Evolutionary conservation across 2,797 vertebrate genomes (phyloP).

Genomic region (Tokudaia muenninki): DNA sequence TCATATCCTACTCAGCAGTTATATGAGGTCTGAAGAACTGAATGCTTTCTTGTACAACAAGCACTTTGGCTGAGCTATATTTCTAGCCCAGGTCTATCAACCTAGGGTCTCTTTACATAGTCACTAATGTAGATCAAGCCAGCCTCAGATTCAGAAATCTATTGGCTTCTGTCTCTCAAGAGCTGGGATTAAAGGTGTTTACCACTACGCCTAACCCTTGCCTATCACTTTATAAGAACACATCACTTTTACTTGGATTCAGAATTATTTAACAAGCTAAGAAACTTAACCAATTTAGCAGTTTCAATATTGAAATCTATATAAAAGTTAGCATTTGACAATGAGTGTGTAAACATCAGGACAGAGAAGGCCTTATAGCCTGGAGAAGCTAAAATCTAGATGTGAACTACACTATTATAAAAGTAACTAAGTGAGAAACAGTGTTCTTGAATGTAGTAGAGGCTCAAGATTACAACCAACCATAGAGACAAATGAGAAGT

Average conservation of each 20-base stretch:
- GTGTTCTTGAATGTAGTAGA: background rate
- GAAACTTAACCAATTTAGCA: background rate
- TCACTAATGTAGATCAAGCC: background rate
- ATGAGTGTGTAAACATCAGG: background rate
- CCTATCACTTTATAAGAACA: slow-evolving; percentile 32
- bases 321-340: background rate
- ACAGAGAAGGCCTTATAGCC: background rate
- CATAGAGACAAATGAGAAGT: background rate
- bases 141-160: background rate
- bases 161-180: background rate
- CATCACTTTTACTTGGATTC: slow-evolving; percentile 23
- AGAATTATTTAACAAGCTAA: slow-evolving; percentile 49
- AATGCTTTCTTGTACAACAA: background rate
- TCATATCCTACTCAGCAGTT: background rate
- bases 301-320: background rate
- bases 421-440: background rate
- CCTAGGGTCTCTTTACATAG: background rate
- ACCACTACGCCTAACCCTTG: background rate
- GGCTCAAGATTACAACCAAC: background rate
- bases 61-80: background rate
- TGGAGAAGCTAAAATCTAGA: background rate
- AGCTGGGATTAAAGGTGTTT: background rate
- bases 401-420: background rate
- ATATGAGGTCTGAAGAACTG: background rate
- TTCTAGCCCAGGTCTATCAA: background rate